phyloP scores from a whole-genome alignment of 2,797 vertebrate species.

The Channallabes apus region DNA sequence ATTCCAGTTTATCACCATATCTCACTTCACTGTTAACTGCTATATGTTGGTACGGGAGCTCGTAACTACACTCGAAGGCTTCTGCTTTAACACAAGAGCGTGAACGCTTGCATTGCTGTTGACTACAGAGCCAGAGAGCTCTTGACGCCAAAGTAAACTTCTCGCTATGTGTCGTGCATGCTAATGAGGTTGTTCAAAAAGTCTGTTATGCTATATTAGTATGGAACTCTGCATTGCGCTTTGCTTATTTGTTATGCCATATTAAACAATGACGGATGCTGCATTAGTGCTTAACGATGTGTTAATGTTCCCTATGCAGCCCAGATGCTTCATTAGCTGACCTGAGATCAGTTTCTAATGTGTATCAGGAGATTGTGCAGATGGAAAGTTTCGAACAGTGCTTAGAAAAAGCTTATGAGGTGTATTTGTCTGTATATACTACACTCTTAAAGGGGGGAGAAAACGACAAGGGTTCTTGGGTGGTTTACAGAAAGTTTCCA shows the following conservation, averaged over 20 bases:
- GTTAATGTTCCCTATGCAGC: constrained; percentile 18
- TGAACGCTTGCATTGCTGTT: not conserved
- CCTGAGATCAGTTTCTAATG: constrained; percentile 26
- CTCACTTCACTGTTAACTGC: not conserved
- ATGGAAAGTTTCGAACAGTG: constrained; percentile 10
- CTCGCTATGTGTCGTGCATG: constrained; percentile 17
- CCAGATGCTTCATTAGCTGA: constrained; percentile 27
- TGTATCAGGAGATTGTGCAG: constrained; percentile 26
- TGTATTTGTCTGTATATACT: constrained; percentile 17
- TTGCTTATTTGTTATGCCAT: constrained; percentile 26
- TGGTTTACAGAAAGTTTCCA: constrained; percentile 3
- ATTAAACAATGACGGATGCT: constrained; percentile 34
- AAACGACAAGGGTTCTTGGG: not conserved
- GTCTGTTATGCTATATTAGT: constrained; percentile 12
- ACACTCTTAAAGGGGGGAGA: not conserved
- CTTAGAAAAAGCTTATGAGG: constrained; percentile 8
- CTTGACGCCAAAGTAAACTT: constrained; percentile 18
- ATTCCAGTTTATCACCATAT: not conserved
- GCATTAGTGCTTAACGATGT: constrained; percentile 26
- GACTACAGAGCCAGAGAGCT: not conserved
- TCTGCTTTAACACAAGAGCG: not conserved
- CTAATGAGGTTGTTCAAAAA: not conserved
- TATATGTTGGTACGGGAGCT: not conserved
- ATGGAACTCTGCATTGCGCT: constrained; percentile 13
- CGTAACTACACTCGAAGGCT: not conserved